These are phyloP conservation scores for Parnassius mnemosyne DNA, from an alignment of 2,888 invertebrate species.

Conservation along the genomic window DNA sequence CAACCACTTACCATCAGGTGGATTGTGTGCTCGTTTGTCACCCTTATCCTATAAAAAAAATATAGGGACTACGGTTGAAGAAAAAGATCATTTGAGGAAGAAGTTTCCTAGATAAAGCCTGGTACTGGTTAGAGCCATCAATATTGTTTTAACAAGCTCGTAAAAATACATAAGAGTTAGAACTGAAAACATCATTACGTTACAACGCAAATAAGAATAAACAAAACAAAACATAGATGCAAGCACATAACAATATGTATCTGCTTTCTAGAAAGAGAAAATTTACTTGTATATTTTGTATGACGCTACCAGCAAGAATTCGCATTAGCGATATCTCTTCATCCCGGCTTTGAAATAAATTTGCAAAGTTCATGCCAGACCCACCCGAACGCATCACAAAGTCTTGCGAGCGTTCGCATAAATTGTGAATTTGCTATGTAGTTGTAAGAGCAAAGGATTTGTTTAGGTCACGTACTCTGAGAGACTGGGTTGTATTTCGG, in stretches of 20 bases:
- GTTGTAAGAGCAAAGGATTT: conserved; percentile 19
- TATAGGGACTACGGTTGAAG: too few species aligned
- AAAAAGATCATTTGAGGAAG: too few species aligned
- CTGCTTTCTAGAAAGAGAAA: background rate
- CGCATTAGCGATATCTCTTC: conserved; percentile 19
- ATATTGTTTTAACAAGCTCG: too few species aligned
- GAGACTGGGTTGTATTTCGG: background rate
- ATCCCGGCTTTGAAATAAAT: conserved; percentile 20
- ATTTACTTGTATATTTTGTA: background rate
- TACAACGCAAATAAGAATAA: too few species aligned
- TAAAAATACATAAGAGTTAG: too few species aligned
- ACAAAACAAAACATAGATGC: too few species aligned
- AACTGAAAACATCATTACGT: too few species aligned
- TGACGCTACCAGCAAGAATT: conserved; percentile 12
- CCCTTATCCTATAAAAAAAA: too few species aligned
- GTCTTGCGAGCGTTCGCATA: conserved; percentile 20
- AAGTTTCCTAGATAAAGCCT: too few species aligned
- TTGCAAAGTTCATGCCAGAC: conserved; percentile 15
- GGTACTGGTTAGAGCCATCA: too few species aligned
- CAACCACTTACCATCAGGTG: too few species aligned
- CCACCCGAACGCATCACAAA: conserved; percentile 16
- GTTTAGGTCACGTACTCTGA: conserved; percentile 17
- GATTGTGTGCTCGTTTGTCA: too few species aligned
- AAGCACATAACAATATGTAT: background rate
- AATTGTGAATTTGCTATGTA: conserved; percentile 25